Evolutionary conservation across 2,797 vertebrate genomes (phyloP).

Genomic region (Podarcis siculus): DNA sequence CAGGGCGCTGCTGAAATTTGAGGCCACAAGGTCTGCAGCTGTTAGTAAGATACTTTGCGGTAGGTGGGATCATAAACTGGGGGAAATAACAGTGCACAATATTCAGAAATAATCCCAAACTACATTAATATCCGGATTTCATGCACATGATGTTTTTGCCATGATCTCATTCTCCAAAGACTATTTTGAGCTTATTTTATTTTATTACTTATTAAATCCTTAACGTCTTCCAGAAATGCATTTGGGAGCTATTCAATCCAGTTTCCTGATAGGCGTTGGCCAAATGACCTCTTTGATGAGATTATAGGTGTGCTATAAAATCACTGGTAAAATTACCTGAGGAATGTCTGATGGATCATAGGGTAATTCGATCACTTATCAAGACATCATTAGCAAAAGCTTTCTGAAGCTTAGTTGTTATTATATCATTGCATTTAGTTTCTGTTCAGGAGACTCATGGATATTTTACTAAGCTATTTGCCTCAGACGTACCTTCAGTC

Average conservation of each 20-base stretch:
- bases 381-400: neutral
- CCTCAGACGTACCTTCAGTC: neutral
- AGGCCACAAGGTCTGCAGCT: no score
- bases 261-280: neutral
- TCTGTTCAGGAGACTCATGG: neutral
- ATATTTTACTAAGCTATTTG: neutral
- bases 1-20: no score
- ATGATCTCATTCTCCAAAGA: neutral
- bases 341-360: neutral
- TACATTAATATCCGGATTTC: no score
- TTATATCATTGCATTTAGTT: neutral
- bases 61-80: no score
- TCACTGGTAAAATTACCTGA: neutral
- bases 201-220: no score
- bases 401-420: neutral
- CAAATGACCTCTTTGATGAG: neutral
- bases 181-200: no score
- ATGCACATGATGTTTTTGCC: neutral
- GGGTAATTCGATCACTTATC: no score
- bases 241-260: neutral
- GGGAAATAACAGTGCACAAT: no score
- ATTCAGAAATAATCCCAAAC: neutral
- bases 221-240: no score
- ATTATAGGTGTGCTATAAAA: neutral
- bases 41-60: no score